phyloP scores from a whole-genome alignment of 1,140 invertebrate species.

The Xylocopa sonorina region DNA sequence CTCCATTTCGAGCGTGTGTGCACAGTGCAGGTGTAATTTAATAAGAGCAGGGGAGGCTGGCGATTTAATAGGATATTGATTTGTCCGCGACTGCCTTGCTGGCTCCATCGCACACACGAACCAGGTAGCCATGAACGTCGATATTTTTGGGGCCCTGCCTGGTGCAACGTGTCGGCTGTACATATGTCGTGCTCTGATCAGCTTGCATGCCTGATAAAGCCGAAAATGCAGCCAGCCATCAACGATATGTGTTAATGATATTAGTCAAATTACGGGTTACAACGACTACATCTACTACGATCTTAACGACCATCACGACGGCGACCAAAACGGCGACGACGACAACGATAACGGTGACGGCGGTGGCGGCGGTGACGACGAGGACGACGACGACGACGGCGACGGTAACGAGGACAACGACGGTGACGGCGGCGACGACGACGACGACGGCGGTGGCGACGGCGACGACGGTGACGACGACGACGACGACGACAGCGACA shows the following conservation, averaged over 20 bases:
- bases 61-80: slow-evolving; percentile 78
- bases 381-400: too few species aligned
- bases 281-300: slow-evolving; percentile 46
- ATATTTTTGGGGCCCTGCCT: slow-evolving; percentile 79
- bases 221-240: slow-evolving; percentile 58
- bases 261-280: slow-evolving; percentile 40
- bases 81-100: slow-evolving; percentile 71
- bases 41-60: slow-evolving; percentile 72
- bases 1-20: slow-evolving; percentile 31
- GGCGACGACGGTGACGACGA: not conserved
- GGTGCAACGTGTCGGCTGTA: slow-evolving; percentile 61
- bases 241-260: slow-evolving; percentile 51
- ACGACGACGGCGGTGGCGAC: not conserved
- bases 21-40: slow-evolving; percentile 71
- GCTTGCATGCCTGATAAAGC: slow-evolving; percentile 72
- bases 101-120: slow-evolving; percentile 63
- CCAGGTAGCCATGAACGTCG: slow-evolving; percentile 77
- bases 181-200: slow-evolving; percentile 61
- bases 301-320: slow-evolving; percentile 49
- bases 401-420: not conserved
- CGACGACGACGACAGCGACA: not conserved
- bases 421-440: not conserved
- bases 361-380: not conserved
- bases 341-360: slow-evolving; percentile 10
- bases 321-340: slow-evolving; percentile 41